Base-by-base conservation (phyloP, 2,888 invertebrate species). In the Plutella xylostella region DNA sequence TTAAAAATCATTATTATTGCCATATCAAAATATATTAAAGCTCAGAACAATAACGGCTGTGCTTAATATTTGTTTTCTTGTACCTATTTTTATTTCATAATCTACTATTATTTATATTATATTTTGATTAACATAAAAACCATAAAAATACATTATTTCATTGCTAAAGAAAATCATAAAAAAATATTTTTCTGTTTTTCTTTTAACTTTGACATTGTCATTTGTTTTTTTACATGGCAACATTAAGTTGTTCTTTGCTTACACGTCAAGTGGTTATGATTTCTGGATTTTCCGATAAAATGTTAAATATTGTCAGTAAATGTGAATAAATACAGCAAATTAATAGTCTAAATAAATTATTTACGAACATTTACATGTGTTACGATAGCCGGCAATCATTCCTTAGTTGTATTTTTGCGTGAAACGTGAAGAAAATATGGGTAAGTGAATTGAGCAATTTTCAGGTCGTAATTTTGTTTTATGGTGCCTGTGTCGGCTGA, bases 251-350 rank as follows among this genome's bases (percentile, higher is more conserved):
- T 12, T 11, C 35, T 56, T 64, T 67, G 61, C 63, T 72, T 74
- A 74, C 73, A 74, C 74, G 74, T 73, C 73, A 74, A 72, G 71
- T 58, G 56, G 56, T 58, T 55, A 55, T 51, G 44, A 25, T 51
- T 57, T 51, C 2, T 18, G 28, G 50, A 55, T 58, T 61, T 64
- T 63, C 53, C 50, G 57, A 54, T 67, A 67, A 42, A 71, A 73
- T 72, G 69, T 63, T 57, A 54, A 57, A 30, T 62, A 58, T 66
- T 65, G 57, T 61, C 56, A 52, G 48, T 55, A 54, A 56, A 63
- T 60, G 53, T 54, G 48, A 50, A 51, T 55, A 53, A 53, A 6
- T 6, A n/a, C 28, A 28, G n/a, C 28, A 28, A 28, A 28, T 28
- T n/a, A n/a, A n/a, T n/a, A n/a, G 28, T 28, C n/a, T 4, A 9